Percentiles rank a stretch among this genome's conserved stretches.
Evolutionary conservation across 2,797 vertebrate genomes (phyloP).

Genomic region (Pipistrellus pygmaeus): DNA sequence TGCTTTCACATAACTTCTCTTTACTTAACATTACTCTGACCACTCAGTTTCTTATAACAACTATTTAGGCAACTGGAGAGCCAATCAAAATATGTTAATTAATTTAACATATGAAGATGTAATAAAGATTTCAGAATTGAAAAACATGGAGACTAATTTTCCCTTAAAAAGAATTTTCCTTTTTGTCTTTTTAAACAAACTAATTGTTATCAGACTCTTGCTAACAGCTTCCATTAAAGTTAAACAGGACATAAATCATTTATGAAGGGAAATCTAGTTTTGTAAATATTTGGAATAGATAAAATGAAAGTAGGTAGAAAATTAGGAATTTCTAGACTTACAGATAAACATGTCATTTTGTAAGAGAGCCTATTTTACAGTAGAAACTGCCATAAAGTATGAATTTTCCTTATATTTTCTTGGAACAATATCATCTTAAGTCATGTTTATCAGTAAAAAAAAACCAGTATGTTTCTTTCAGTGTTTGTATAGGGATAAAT

Average conservation of each 20-base stretch:
- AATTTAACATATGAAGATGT: conserved; percentile 22
- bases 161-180: conserved; percentile 17
- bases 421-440: conserved; percentile 32
- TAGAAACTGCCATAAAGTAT: conserved; percentile 43
- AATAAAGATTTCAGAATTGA: conserved; percentile 58
- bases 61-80: conserved; percentile 39
- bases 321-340: conserved; percentile 53
- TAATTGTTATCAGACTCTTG: conserved; percentile 58
- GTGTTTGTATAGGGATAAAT: conserved; percentile 36
- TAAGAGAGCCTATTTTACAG: conserved; percentile 38
- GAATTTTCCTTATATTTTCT: conserved; percentile 17
- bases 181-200: conserved; percentile 26
- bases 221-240: conserved; percentile 58
- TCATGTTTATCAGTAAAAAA: conserved; percentile 36
- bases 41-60: conserved; percentile 20
- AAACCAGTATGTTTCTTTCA: conserved; percentile 46
- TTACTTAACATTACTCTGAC: conserved; percentile 9
- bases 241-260: conserved; percentile 72
- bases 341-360: conserved; percentile 49
- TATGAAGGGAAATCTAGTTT: conserved; percentile 62
- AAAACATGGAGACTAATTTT: conserved; percentile 52
- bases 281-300: conserved; percentile 72
- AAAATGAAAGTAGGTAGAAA: conserved; percentile 62
- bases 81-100: conserved; percentile 40
- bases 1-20: conserved; percentile 50